Base-by-base conservation (phyloP, 2,888 invertebrate genomes). In the Meiosimyza decipiens region DNA sequence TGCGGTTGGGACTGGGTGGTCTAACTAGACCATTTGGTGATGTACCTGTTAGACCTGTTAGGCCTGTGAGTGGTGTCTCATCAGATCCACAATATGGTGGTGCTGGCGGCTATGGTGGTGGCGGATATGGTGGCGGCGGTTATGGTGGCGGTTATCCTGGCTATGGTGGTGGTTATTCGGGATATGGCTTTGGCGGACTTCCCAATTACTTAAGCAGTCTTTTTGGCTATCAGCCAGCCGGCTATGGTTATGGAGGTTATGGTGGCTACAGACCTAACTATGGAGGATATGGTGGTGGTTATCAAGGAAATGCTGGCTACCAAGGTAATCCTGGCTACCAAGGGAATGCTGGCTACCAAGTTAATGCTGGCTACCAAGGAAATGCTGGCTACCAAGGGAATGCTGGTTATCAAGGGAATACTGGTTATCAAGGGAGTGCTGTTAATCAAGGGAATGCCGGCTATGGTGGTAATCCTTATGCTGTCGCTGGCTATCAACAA, bases 81-180 rank as follows among this genome's bases (percentile, higher is more conserved):
- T 71, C 76, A 2, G 76, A 76, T 72, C 59, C 69, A n/a, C 69
- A 62, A 50, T 75, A 73, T 63, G 73, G 63, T 49, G 63, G 73
- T 15, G 71, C 51, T 40, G 65, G 65, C 16, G 40, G 50, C 28
- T 67, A 52, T 4, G 68, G 67, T 3, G 73, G 71, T 52, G 52
- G 52, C 1, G 68, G 71, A 6, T 50, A 52, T 33, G 54, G 65
- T 50, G 52, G 60, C 18, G 68, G 50, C 7, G 69, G 70, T 0
- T 71, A 73, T 49, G 71, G 64, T 12, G 73, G 54, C 15, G 68
- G 69, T 22, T 22, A 22, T 22, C 22, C 22, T n/a, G 68, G 69
- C n/a, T 69, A 69, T 52, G 72, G 72, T 50, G 66, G 55, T 16
- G 66, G 54, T 33, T 67, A 55, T 71, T 62, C 57, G 22, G 63